A percentile compares a stretch with the other conserved stretches of the same genome.
phyloP scores from a whole-genome alignment of 2,797 vertebrate species.

The Enteromius trimaculatus region DNA sequence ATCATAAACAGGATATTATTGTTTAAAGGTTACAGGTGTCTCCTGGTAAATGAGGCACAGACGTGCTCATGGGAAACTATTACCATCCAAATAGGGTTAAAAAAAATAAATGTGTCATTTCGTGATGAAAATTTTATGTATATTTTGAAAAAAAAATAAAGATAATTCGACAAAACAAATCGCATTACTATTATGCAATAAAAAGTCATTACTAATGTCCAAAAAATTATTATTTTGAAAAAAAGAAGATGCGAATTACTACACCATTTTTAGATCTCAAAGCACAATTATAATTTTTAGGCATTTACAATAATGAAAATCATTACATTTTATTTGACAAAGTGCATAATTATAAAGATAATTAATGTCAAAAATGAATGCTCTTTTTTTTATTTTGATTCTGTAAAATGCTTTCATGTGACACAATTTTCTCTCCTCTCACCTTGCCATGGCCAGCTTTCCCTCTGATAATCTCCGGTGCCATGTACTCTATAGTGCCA shows the following conservation, averaged over 20 bases:
- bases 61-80: background rate
- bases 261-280: too few relatives aligned
- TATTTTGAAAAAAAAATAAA: background rate
- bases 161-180: background rate
- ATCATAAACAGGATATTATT: background rate
- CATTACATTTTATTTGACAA: background rate
- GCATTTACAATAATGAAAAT: background rate
- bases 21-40: background rate
- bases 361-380: background rate
- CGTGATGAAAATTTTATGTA: background rate
- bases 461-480: constrained; percentile 92
- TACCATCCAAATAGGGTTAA: background rate
- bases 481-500: constrained; percentile 96
- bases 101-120: background rate
- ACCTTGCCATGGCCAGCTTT: constrained; percentile 92
- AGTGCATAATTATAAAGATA: background rate
- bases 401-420: background rate
- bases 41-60: background rate
- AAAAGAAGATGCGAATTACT: background rate
- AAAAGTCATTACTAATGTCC: background rate
- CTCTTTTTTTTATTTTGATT: background rate
- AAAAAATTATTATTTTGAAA: background rate
- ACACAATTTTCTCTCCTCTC: constrained; percentile 34
- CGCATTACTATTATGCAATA: background rate
- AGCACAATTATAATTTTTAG: too few relatives aligned